Conservation (phyloP, 2,888 invertebrate species). For the Cryptus viduatorius region DNA sequence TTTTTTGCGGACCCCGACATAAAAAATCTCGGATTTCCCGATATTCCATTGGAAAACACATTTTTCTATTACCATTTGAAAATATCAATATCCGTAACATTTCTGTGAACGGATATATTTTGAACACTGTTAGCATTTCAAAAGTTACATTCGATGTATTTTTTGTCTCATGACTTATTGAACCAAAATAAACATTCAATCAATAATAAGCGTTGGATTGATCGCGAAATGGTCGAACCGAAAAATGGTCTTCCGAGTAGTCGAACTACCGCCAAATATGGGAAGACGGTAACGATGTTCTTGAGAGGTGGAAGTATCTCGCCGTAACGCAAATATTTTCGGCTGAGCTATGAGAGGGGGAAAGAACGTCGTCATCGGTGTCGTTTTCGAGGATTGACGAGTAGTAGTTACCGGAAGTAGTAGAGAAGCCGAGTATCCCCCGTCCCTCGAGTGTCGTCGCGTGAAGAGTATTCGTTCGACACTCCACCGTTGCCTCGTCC, state of each 20-base stretch:
- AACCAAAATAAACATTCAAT: no score
- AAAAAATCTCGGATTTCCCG: no score
- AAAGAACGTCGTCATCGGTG: not conserved
- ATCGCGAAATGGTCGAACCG: not conserved
- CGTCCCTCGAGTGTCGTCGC: conserved; percentile 23
- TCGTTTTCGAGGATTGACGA: conserved; percentile 6
- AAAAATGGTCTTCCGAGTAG: not conserved
- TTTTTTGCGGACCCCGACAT: no score
- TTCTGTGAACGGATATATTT: no score
- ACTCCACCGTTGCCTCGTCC: conserved; percentile 23
- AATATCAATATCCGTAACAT: no score
- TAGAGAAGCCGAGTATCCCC: not conserved
- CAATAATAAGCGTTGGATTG: not conserved
- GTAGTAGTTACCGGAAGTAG: conserved; percentile 11
- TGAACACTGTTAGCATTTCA: no score
- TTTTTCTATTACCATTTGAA: no score
- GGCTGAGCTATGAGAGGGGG: no score
- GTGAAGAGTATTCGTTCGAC: conserved; percentile 36
- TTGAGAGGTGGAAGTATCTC: not conserved
- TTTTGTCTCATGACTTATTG: no score
- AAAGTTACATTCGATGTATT: no score
- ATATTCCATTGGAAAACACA: no score
- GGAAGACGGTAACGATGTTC: not conserved
- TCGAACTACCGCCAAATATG: not conserved
- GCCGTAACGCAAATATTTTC: not conserved